These are phyloP conservation scores for Bombus difficillimus DNA, from an alignment of 1,140 invertebrate species.

Conservation along the genomic window DNA sequence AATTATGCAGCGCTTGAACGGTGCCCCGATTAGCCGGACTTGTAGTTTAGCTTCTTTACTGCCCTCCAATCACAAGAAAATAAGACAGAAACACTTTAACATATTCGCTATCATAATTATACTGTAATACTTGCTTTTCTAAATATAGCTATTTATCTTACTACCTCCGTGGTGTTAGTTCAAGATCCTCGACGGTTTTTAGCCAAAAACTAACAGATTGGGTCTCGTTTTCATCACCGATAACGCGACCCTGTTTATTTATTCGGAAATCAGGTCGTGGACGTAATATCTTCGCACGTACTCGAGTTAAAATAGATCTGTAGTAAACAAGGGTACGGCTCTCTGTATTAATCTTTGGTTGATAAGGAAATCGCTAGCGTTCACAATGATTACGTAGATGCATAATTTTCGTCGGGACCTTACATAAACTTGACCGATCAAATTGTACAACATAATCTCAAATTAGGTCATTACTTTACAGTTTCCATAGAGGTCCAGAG, in stretches of 20 bases:
- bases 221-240: background rate
- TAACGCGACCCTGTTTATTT: constrained; percentile 68
- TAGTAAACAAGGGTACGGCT: constrained; percentile 77
- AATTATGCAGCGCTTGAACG: constrained; percentile 57
- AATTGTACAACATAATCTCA: background rate
- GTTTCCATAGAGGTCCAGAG: background rate
- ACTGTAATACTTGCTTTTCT: background rate
- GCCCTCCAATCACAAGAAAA: background rate
- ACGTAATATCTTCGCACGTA: constrained; percentile 62
- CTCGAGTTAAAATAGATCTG: constrained; percentile 69
- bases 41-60: background rate
- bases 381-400: background rate
- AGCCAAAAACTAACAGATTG: background rate
- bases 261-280: constrained; percentile 67
- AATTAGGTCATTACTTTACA: background rate
- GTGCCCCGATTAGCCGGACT: constrained; percentile 40
- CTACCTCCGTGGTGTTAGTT: background rate
- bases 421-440: background rate
- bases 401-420: background rate
- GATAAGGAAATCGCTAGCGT: constrained; percentile 67
- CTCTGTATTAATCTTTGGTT: constrained; percentile 64
- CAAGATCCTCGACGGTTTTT: background rate
- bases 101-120: background rate
- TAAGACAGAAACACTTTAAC: background rate
- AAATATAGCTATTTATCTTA: background rate